Base-by-base conservation (phyloP, 1,140 invertebrate genomes). In the Pararge aegeria region DNA sequence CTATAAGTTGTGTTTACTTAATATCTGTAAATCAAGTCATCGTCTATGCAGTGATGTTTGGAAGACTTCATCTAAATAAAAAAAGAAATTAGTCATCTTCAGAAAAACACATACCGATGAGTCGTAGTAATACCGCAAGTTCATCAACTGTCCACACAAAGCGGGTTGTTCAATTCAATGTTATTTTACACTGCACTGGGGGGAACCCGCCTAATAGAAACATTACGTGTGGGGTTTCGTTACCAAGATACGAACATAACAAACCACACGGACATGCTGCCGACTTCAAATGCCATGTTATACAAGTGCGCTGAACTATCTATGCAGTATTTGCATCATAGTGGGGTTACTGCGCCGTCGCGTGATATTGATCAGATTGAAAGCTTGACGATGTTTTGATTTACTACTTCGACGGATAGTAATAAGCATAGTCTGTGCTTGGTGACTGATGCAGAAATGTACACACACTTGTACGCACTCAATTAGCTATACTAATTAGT, bases 101-200 rank as follows among this genome's bases (percentile, higher is more conserved):
- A 19, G 30, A 55, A 51, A 53, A 54, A 65, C 30, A 71, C 65
- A 53, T 78, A 89, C 86, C 78, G 83, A 78, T 44, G 86, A 75
- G 67, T 89, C 86, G 66, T 89, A 89, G 68, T 83, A 89, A 61
- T 89, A 86, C 55, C 72, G 68, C 34, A 89, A 69, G 70, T 79
- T 81, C 86, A 89, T 89, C 52, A 79, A 66, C 63, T 48, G 44
- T 21, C 42, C 48, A 10, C 19, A 64, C 51, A 30, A 50, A 64
- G 24, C 18, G n/a, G 30, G 30, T 34, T 34, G 30, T 34, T 34
- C 7, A 21, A 5, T 21, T 21, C 18, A 5, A 12, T 24, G 16
- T 27, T 30, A 34, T 27, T 56, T 61, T 34, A 19, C 56, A 55
- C 44, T 42, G 24, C 19, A 59, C 51, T 64, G 13, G 24, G 21